These are phyloP conservation scores for Ceyx cyanopectus DNA, from an alignment of 2,113 vertebrate genomes.

Conservation along the genomic window DNA sequence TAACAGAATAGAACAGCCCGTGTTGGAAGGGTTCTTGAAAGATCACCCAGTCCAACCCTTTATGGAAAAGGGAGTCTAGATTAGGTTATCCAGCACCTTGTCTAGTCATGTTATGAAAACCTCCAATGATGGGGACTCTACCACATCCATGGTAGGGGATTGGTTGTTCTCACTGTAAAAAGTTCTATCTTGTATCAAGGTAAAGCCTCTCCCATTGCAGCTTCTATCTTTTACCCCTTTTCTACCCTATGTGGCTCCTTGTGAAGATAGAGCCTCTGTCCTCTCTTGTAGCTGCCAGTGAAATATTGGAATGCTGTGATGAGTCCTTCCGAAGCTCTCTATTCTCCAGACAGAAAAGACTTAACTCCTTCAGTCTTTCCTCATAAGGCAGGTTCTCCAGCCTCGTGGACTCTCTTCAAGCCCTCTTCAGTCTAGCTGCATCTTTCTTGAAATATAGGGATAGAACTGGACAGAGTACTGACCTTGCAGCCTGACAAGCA, in stretches of 20 bases:
- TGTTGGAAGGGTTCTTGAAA: background rate
- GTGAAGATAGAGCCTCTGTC: background rate
- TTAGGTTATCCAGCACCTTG: background rate
- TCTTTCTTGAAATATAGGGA: background rate
- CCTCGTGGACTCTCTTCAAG: background rate
- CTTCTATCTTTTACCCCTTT: background rate
- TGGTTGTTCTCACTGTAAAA: background rate
- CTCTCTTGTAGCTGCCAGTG: background rate
- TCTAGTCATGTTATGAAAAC: background rate
- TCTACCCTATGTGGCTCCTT: background rate
- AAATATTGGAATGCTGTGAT: background rate
- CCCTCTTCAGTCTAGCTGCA: background rate
- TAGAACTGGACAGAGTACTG: background rate
- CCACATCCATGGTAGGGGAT: background rate
- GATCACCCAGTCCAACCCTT: background rate
- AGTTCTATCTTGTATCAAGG: background rate
- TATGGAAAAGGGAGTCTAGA: background rate
- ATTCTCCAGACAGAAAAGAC: background rate
- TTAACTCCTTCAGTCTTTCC: background rate
- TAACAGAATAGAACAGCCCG: background rate
- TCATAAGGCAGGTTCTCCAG: background rate
- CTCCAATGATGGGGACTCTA: background rate
- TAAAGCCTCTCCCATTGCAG: background rate
- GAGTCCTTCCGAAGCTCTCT: background rate
- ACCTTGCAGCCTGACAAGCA: background rate